Percentiles rank a stretch among this genome's conserved stretches.
Conservation (phyloP, 2,113 vertebrate species). For the Limanda limanda region DNA sequence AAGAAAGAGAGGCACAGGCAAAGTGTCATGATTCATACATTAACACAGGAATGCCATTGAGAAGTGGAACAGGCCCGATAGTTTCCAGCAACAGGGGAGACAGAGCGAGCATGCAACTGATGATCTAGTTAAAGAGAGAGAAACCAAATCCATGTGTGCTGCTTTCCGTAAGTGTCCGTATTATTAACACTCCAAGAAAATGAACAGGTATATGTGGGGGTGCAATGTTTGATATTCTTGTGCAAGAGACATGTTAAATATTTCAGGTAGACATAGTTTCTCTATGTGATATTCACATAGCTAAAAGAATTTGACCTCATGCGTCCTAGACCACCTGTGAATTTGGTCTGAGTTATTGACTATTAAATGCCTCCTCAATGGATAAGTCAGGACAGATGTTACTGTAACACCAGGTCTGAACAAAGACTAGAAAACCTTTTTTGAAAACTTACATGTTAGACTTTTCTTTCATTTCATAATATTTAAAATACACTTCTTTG, state of each 20-base stretch:
- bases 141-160: slow-evolving; percentile 48
- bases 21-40: slow-evolving; percentile 68
- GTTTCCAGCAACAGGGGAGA: slow-evolving; percentile 44
- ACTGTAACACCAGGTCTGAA: too few species aligned
- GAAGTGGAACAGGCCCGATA: slow-evolving; percentile 43
- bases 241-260: not conserved
- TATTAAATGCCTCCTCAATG: too few species aligned
- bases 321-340: too few species aligned
- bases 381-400: too few species aligned
- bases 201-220: not conserved
- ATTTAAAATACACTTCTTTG: too few species aligned
- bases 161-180: not conserved
- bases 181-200: not conserved
- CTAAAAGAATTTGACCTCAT: too few species aligned
- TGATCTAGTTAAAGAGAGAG: slow-evolving; percentile 37
- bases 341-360: too few species aligned
- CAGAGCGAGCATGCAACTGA: slow-evolving; percentile 25
- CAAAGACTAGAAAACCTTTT: too few species aligned
- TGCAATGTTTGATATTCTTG: not conserved
- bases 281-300: too few species aligned
- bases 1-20: slow-evolving; percentile 45
- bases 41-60: slow-evolving; percentile 69
- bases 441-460: too few species aligned
- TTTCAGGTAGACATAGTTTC: not conserved
- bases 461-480: too few species aligned